Base-by-base conservation (phyloP, 2,888 invertebrate species). In the Cremastinae sp. region DNA sequence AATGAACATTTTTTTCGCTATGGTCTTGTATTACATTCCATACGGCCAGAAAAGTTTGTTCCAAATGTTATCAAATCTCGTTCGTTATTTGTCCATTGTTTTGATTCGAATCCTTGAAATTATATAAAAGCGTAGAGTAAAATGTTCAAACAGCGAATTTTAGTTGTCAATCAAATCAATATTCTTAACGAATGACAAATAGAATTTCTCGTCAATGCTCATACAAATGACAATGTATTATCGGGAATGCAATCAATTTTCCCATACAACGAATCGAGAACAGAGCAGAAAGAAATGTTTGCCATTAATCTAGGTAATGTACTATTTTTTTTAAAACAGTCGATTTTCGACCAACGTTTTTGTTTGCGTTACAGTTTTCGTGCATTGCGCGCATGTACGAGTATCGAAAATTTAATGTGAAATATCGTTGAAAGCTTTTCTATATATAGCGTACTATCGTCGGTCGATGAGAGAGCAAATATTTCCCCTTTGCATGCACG, bases 291-390 rank as follows among this genome's bases (percentile, higher is more conserved):
- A 22, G 1, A n/a, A 64, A 41, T 64, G 71, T 39, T 58, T 43
- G 49, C 58, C 9, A 9, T 64, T 43, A 64, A 72, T 72, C 58
- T 49, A 1, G 45, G 14, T 58, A 65, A 65, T 65, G 59, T 18
- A 22, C 53, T 55, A 45, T 43, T 61, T 37, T 47, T 28, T 18
- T 56, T 47, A 22, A 10, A 47, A 49, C 55, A 56, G 12, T 41
- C 41, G 9, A 41, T 49, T 9, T 61, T 20, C n/a, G 14, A 20
- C 1, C 14, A 51, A 45, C 51, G n/a, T n/a, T 43, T 64, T 35
- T 58, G 69, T 62, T 56, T 61, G 56, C 37, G 41, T 69, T 69
- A 43, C 8, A 9, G 8, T 1, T 43, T 20, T 12, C 55, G 43
- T 43, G 43, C 12, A 5, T 18, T n/a, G n/a, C n/a, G 2, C 43